phyloP scores from a whole-genome alignment of 2,113 vertebrate species.

The Pygoscelis antarcticus region DNA sequence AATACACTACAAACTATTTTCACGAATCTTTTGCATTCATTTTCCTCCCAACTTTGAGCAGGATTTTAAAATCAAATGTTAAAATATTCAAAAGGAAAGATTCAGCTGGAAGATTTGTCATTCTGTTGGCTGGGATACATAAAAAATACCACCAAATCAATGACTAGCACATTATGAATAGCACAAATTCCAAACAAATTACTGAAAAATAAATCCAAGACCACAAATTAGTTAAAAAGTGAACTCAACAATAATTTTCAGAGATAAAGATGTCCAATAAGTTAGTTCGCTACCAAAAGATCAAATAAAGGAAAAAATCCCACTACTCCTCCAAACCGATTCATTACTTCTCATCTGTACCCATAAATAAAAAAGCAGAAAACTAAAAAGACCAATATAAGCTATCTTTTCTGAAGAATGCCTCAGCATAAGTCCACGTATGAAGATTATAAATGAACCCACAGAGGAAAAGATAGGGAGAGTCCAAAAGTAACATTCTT shows the following conservation, averaged over 20 bases:
- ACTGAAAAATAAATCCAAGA: not conserved
- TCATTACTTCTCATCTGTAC: not conserved
- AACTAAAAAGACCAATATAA: not conserved
- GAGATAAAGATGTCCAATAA: not conserved
- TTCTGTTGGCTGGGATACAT: not conserved
- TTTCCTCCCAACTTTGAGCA: not conserved
- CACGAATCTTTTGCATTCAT: not conserved
- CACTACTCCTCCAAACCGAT: fast-evolving
- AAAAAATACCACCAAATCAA: not conserved
- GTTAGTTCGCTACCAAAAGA: not conserved
- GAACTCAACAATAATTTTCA: not conserved
- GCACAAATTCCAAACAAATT: not conserved
- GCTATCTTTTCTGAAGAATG: not conserved
- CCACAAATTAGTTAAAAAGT: not conserved
- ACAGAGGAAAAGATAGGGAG: not conserved
- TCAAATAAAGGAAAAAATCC: not conserved
- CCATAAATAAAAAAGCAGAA: not conserved
- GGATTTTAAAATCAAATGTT: not conserved
- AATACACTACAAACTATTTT: not conserved
- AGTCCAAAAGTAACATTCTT: not conserved
- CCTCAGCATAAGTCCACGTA: not conserved
- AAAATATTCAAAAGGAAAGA: not conserved
- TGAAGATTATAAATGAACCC: not conserved
- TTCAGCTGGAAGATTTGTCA: not conserved
- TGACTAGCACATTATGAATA: not conserved